Base-by-base conservation (phyloP, 2,888 invertebrate genomes). In the Zelleria hepariella region DNA sequence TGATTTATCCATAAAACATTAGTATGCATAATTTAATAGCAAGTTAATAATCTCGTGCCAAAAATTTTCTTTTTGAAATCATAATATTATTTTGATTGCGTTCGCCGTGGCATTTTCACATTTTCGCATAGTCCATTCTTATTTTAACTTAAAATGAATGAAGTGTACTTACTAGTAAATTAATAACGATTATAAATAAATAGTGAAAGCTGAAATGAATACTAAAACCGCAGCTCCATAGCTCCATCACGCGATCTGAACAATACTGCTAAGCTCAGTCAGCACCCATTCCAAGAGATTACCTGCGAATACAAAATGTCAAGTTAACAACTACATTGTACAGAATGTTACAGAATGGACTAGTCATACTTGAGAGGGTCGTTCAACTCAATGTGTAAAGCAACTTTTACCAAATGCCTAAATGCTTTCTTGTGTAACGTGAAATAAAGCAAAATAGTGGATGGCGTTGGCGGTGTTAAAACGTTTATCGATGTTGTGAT, bases 161-260 rank as follows among this genome's bases (percentile, higher is more conserved):
- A n/a, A n/a, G 67, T 68, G 77, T 62, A 60, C 72, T 78, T 77
- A 68, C 4, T 18, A 54, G 25, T 55, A 69, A 78, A 77, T 81
- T 77, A 77, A 78, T 77, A 74, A 77, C 75, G 72, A 68, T 25
- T 55, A 23, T 23, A 24, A 71, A 80, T 79, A 81, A 84, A 82
- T 80, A 80, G 71, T 68, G 73, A 72, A 66, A 68, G 66, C 66
- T 63, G 58, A 66, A 68, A 74, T 75, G 69, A 75, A 69, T 67
- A 72, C 66, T 63, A 63, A 42, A 56, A 58, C 61, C 63, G 58
- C 62, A 66, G 62, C 67, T 21, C 32, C 32, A 42, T 42, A 27
- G 56, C 56, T 51, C 51, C 65, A 66, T 61, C 55, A 59, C 61
- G 61, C 63, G 65, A 66, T 68, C 67, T 63, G 63, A 55, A 64